Conservation (phyloP, 2,797 vertebrate species). For the Lagothrix lagotricha region DNA sequence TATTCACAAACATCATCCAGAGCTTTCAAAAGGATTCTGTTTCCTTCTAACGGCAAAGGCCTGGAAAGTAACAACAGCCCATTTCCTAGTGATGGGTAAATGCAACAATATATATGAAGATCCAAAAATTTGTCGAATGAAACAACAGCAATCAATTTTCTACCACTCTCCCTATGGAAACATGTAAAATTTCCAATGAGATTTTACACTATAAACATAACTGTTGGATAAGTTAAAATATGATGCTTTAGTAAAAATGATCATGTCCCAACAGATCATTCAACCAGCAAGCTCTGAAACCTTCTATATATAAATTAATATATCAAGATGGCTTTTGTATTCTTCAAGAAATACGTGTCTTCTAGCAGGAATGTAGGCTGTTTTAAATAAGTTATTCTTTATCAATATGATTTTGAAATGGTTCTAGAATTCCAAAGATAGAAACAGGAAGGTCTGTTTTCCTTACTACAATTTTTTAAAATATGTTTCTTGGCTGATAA, state of each 20-base stretch:
- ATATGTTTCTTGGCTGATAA: neutral
- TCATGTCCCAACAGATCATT: constrained; percentile 40
- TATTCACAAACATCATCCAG: neutral
- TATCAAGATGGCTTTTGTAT: neutral
- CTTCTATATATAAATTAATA: neutral
- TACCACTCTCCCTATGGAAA: constrained; percentile 31
- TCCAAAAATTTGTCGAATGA: constrained; percentile 47
- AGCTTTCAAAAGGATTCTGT: constrained; percentile 30
- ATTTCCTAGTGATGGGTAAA: neutral
- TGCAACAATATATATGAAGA: neutral
- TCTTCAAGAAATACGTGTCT: neutral
- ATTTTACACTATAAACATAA: constrained; percentile 43
- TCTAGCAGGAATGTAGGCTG: neutral
- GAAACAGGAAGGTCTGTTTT: neutral
- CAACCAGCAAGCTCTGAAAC: neutral
- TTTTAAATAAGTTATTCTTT: neutral
- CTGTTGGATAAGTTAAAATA: constrained; percentile 30
- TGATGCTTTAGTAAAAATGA: constrained; percentile 57
- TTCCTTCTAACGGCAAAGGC: neutral
- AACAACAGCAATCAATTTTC: constrained; percentile 29
- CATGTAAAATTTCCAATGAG: constrained; percentile 46
- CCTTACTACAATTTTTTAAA: neutral
- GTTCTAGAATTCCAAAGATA: neutral
- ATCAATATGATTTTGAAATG: neutral
- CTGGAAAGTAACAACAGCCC: neutral